phyloP scores from a whole-genome alignment of 2,113 vertebrate genomes.

The Columba janthina region DNA sequence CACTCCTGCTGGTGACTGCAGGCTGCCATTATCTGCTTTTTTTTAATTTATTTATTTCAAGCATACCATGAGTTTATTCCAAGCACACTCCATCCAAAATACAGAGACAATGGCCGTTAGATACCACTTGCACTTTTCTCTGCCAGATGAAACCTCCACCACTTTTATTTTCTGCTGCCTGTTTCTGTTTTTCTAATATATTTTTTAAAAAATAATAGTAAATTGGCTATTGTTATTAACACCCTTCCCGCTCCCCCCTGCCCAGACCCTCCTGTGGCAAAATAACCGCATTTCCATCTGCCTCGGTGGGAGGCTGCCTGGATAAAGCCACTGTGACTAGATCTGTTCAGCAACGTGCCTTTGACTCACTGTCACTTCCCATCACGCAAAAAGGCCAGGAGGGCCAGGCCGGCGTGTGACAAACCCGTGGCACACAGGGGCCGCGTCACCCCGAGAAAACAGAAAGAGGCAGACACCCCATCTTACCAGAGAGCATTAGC shows the following conservation, averaged over 20 bases:
- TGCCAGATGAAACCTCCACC: slow-evolving; percentile 70
- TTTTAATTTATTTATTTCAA: slow-evolving; percentile 49
- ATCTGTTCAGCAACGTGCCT: not conserved
- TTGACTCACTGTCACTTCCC: not conserved
- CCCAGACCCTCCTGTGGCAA: not conserved
- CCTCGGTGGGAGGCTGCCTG: not conserved
- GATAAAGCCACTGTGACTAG: not conserved
- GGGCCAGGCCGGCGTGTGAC: not conserved
- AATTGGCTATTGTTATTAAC: slow-evolving; percentile 23
- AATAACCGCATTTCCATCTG: not conserved
- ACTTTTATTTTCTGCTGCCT: slow-evolving; percentile 69
- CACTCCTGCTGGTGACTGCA: slow-evolving; percentile 55
- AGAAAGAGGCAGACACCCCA: slow-evolving; percentile 76
- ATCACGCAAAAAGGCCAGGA: not conserved
- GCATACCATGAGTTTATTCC: slow-evolving; percentile 48
- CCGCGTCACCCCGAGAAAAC: not conserved
- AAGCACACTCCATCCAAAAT: slow-evolving; percentile 31
- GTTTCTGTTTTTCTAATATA: slow-evolving; percentile 62
- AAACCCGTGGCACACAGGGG: not conserved
- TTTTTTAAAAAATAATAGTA: not conserved
- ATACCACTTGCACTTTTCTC: slow-evolving; percentile 55
- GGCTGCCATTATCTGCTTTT: slow-evolving; percentile 57
- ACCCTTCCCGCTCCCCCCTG: not conserved
- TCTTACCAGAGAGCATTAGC: slow-evolving; percentile 32
- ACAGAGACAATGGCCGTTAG: not conserved